Conservation (phyloP, 1,140 invertebrate genomes). For the Luehdorfia chinensis region DNA sequence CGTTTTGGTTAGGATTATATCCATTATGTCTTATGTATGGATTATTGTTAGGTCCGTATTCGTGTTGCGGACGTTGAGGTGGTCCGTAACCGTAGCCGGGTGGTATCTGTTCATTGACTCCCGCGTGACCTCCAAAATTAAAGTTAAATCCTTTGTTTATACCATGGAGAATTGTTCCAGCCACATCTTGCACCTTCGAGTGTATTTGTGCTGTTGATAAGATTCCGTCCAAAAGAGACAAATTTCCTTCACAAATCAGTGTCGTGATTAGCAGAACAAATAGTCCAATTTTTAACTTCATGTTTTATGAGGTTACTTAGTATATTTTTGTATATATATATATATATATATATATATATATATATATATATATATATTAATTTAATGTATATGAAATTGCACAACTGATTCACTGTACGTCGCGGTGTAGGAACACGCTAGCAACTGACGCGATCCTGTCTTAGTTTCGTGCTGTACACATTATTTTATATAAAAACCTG, state of each 20-base stretch:
- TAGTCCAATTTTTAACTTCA: slow-evolving; percentile 24
- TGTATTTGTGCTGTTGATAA: slow-evolving; percentile 25
- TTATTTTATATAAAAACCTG: slow-evolving; percentile 13
- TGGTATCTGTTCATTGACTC: slow-evolving; percentile 12
- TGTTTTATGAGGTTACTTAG: slow-evolving; percentile 14
- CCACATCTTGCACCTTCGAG: slow-evolving; percentile 20
- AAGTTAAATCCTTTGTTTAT: slow-evolving; percentile 25
- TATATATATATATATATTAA: not conserved
- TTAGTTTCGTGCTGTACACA: slow-evolving; percentile 4
- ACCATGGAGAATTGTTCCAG: slow-evolving; percentile 23
- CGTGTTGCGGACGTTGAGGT: slow-evolving; percentile 5
- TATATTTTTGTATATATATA: too few relatives aligned
- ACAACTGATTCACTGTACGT: slow-evolving; percentile 4
- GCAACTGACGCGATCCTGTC: slow-evolving; percentile 8
- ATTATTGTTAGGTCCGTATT: slow-evolving; percentile 1
- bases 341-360: too few relatives aligned
- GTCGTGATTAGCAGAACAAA: slow-evolving; percentile 26
- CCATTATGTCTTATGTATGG: slow-evolving; percentile 12
- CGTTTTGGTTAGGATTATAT: slow-evolving; percentile 5
- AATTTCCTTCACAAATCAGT: slow-evolving; percentile 25
- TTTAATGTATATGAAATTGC: not conserved
- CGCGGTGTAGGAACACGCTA: slow-evolving; percentile 3
- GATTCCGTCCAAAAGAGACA: slow-evolving; percentile 26
- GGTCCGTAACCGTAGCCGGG: slow-evolving; percentile 3
- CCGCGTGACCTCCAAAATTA: slow-evolving; percentile 22